Evolutionary conservation across 1,140 invertebrate species (phyloP).

Genomic region (Vanessa atalanta): DNA sequence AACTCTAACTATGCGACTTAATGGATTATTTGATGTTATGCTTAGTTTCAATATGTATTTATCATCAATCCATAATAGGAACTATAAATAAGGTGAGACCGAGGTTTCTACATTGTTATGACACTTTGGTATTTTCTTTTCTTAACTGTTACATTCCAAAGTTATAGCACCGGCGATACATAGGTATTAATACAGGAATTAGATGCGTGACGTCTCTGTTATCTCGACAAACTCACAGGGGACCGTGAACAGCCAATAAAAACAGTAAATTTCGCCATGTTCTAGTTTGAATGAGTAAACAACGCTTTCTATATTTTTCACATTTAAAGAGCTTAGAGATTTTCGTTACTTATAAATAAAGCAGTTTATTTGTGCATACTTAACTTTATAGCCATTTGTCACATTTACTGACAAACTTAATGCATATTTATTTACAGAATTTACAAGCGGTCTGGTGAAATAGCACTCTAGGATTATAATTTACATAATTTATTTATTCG

Average conservation of each 20-base stretch:
- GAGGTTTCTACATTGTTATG: constrained; percentile 30
- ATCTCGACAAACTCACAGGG: neutral
- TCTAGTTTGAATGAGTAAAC: constrained; percentile 20
- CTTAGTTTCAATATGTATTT: constrained; percentile 7
- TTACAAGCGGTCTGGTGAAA: constrained; percentile 67
- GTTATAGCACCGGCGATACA: constrained; percentile 23
- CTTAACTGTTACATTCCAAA: constrained; percentile 29
- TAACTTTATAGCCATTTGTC: constrained; percentile 58
- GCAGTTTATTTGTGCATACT: constrained; percentile 62
- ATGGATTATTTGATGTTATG: constrained; percentile 14
- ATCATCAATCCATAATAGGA: constrained; percentile 37
- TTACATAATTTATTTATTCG: constrained; percentile 65
- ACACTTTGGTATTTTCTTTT: constrained; percentile 33
- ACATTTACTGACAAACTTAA: constrained; percentile 58
- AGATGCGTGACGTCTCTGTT: constrained; percentile 12
- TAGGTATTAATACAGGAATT: constrained; percentile 12
- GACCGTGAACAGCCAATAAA: constrained; percentile 20
- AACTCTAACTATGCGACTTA: neutral
- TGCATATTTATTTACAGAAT: constrained; percentile 74
- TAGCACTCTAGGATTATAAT: constrained; percentile 64
- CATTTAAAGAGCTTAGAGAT: constrained; percentile 10
- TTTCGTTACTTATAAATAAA: constrained; percentile 44
- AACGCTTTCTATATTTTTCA: constrained; percentile 24
- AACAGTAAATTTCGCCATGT: constrained; percentile 23
- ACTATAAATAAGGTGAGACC: constrained; percentile 38